Conservation (phyloP, 2,888 invertebrate genomes). For the Luffia ferchaultella region DNA sequence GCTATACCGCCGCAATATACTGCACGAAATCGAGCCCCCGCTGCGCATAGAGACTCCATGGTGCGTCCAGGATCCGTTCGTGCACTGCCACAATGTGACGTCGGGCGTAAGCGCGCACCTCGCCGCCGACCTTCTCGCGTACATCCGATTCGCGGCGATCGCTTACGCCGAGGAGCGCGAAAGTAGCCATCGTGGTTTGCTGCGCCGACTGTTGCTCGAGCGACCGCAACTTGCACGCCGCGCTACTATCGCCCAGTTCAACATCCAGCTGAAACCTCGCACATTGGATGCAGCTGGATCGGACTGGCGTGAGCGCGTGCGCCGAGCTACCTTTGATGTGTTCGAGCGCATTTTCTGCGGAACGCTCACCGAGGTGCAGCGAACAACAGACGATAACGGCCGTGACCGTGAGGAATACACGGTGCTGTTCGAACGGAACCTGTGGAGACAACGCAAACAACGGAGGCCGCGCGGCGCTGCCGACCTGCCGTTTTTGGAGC, state of each 20-base stretch:
- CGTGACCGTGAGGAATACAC: constrained; percentile 26
- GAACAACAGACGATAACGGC: not conserved
- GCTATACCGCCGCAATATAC: constrained; percentile 44
- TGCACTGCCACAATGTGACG: constrained; percentile 67
- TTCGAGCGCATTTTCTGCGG: constrained; percentile 22
- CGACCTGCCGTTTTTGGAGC: constrained; percentile 22
- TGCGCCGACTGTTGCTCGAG: constrained; percentile 36
- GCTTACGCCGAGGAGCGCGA: constrained; percentile 28
- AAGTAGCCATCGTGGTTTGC: constrained; percentile 22
- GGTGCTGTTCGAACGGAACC: constrained; percentile 22
- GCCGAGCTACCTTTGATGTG: constrained; percentile 20
- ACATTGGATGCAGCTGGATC: constrained; percentile 6
- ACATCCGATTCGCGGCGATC: constrained; percentile 31
- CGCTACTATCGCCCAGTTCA: not conserved
- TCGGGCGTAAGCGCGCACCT: constrained; percentile 28
- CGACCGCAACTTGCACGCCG: constrained; percentile 20
- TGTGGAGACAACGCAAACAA: constrained; percentile 37
- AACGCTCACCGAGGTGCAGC: constrained; percentile 21
- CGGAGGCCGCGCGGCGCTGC: constrained; percentile 16
- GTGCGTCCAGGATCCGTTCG: constrained; percentile 74
- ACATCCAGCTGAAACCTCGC: not conserved
- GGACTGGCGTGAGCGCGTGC: constrained; percentile 32
- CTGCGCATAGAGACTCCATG: constrained; percentile 42
- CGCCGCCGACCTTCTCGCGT: constrained; percentile 26
- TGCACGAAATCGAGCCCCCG: constrained; percentile 21